Base-by-base conservation (phyloP, 2,797 vertebrate genomes). In the Peromyscus eremicus region DNA sequence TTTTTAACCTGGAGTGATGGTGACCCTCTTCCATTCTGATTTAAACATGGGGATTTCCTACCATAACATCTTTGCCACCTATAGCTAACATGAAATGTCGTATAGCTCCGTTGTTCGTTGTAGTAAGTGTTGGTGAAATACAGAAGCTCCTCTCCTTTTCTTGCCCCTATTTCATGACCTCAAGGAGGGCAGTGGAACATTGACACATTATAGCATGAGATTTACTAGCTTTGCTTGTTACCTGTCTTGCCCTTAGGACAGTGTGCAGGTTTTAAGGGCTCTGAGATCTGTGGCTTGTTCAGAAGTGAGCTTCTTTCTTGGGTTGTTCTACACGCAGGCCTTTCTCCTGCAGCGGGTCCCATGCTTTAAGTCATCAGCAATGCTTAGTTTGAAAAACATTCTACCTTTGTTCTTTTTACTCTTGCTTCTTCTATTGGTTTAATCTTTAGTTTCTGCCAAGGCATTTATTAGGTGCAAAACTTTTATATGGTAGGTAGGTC, bases 351-450 rank as follows among this genome's bases (percentile, higher is more conserved):
- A 55, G 37, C 60, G 84, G 34, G 85, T 71, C 57, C 70, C n/a
- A 7, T 88, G 73, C 70, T 90, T 34, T 94, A 91, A 79, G 60
- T 91, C 68, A 55, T 95, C 10, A 40, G 23, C 76, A 87, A 21
- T 87, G 29, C 60, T 64, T 71, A 55, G 34, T 16, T 76, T 95
- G 85, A 76, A 94, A 70, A 89, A 70, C 68, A 10, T 64, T 84
- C 68, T 7, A 94, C 62, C 64, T 82, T 83, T 92, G 25, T 92
- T 86, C 43, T 87, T 92, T 89, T 90, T 80, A 86, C 62, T 93
- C 27, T 90, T 94, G 10, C 86, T 94, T 62, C 46, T 25, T 84
- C 3, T 70, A 70, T 71, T 93, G 29, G 90, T 34, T 91, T 89
- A 75, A 9, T 19, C 17, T 90, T 89, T 75, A 83, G n/a, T 76